Evolutionary conservation across 2,113 vertebrate species (phyloP), one percentile per base, ranked within the genome.

Genomic region (Pterocles orientalis): DNA sequence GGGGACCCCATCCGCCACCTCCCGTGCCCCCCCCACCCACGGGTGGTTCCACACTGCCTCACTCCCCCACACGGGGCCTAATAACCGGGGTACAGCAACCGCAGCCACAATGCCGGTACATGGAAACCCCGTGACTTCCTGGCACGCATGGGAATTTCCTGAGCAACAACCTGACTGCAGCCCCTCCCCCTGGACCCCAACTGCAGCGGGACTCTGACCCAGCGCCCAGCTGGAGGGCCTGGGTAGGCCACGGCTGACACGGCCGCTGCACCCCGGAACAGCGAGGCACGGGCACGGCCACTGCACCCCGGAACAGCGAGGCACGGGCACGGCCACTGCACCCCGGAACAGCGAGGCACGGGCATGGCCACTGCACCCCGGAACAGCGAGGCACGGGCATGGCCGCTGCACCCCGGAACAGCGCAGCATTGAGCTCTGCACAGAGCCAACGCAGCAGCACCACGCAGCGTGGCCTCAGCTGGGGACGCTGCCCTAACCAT

Each of bases 71-170:
- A 15, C 2, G 1, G 43, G 31, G 17, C 41, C 34, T 20, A 4
- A 28, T 12, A 82, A 23, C 15, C 5, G 26, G 25, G 18, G 54
- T 16, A 34, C 2, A 4, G 53, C 78, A 58, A 69, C 58, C 3
- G 29, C 73, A 73, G 82, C 31, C 8, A 9, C 31, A 31, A 7
- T 0, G 10, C 23, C 1, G 0, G 7, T 5, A 9, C 3, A 13
- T 58, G 87, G 91, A 50, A 84, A 57, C 15, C 10, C 60, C 3
- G 29, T 5, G 41, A 28, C 62, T 77, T 57, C 69, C 33, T 28
- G 8, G 60, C 41, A 76, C 65, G 28, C 18, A 45, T 47, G 2
- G 14, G 53, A 41, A 75, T 79, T 69, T 77, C 65, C 86, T 50
- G 79, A 85, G 65, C 47, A 53, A 17, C 41, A 41, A 8, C 13